These are phyloP conservation scores for Xerus inauris DNA, from an alignment of 2,113 vertebrate species.

Conservation along the genomic window DNA sequence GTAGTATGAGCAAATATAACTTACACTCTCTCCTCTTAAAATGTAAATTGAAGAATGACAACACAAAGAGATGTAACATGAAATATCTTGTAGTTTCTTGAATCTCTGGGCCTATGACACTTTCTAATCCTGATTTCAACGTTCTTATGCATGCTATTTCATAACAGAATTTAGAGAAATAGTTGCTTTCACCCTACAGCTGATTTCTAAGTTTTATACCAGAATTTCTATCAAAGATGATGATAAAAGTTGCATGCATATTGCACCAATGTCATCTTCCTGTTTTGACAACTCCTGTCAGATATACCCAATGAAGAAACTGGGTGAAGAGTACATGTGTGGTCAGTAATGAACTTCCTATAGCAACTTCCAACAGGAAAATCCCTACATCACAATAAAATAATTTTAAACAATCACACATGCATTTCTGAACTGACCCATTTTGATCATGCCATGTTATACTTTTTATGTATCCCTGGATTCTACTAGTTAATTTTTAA, in stretches of 20 bases:
- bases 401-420: not conserved
- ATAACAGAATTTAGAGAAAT: not conserved
- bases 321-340: fast-evolving
- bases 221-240: not conserved
- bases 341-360: not conserved
- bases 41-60: not conserved
- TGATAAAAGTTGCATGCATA: not conserved
- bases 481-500: not conserved
- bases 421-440: not conserved
- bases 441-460: not conserved
- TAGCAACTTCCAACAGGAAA: not conserved
- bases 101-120: not conserved
- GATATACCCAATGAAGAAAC: too few relatives aligned
- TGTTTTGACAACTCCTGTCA: not conserved
- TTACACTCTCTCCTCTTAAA: not conserved
- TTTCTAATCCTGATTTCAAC: not conserved
- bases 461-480: not conserved
- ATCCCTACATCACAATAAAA: not conserved
- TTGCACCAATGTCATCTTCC: not conserved
- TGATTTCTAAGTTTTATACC: not conserved
- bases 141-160: not conserved
- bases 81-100: not conserved
- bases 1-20: not conserved
- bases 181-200: not conserved
- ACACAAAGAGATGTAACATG: not conserved